These are phyloP conservation scores for Staurois parvus DNA, from an alignment of 2,797 vertebrate species.

Conservation along the genomic window DNA sequence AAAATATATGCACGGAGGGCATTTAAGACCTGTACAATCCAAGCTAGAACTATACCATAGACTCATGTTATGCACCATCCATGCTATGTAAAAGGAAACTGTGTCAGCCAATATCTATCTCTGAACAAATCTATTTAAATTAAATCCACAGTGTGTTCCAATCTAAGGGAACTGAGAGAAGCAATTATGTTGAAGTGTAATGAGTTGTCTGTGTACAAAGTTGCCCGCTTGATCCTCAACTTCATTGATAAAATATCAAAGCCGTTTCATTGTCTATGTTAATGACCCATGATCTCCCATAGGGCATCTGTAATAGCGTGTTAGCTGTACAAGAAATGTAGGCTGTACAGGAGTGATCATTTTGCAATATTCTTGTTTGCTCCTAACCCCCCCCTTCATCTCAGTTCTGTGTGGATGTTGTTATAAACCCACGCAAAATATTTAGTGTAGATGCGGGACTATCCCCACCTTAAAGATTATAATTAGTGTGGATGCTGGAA, in stretches of 20 bases:
- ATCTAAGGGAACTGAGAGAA: neutral
- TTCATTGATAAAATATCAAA: slow-evolving; percentile 43
- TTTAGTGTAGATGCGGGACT: neutral
- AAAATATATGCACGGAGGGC: too few species aligned
- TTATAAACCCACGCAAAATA: neutral
- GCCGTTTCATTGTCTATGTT: slow-evolving; percentile 8
- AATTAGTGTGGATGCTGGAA: neutral
- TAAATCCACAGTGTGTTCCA: neutral
- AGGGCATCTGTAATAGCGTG: slow-evolving; percentile 7
- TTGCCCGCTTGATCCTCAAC: neutral
- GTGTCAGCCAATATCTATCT: neutral
- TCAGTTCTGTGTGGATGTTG: neutral
- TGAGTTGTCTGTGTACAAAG: slow-evolving; percentile 24
- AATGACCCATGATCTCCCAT: slow-evolving; percentile 21
- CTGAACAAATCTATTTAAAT: neutral
- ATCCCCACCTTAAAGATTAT: neutral
- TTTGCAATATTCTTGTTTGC: neutral
- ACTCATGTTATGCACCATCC: neutral
- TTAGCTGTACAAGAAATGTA: neutral
- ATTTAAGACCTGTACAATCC: too few species aligned
- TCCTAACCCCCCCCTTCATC: neutral
- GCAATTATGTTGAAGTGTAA: slow-evolving; percentile 20
- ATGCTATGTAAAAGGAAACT: neutral
- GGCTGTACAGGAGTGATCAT: neutral
- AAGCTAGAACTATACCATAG: neutral